These are phyloP conservation scores for Saguinus oedipus DNA, from an alignment of 2,797 vertebrate genomes.

Conservation along the genomic window DNA sequence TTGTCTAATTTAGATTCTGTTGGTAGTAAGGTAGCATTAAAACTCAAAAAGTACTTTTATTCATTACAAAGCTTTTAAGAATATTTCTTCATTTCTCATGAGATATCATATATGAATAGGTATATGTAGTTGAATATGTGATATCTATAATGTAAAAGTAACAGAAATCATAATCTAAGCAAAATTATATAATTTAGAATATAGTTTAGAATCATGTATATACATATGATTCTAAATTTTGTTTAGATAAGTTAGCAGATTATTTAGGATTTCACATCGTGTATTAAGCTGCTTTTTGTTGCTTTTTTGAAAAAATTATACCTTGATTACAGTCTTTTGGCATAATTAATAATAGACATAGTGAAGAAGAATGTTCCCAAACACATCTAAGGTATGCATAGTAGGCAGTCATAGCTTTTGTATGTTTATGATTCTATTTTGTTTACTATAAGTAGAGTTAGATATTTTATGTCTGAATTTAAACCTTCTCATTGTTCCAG, in stretches of 20 bases:
- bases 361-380: slow-evolving; percentile 51
- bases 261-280: slow-evolving; percentile 41
- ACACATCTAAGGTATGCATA: neutral
- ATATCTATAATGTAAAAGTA: slow-evolving; percentile 51
- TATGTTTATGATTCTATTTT: slow-evolving; percentile 35
- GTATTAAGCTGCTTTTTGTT: slow-evolving; percentile 39
- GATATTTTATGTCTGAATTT: neutral
- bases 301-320: neutral
- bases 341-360: slow-evolving; percentile 5
- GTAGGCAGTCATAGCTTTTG: neutral
- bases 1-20: slow-evolving; percentile 44
- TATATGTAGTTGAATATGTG: slow-evolving; percentile 46
- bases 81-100: slow-evolving; percentile 47
- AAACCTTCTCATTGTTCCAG: neutral
- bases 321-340: neutral
- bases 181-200: slow-evolving; percentile 42
- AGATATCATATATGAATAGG: slow-evolving; percentile 69
- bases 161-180: slow-evolving; percentile 50
- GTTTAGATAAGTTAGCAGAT: slow-evolving; percentile 36
- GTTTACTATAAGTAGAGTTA: neutral
- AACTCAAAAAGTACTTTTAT: slow-evolving; percentile 66
- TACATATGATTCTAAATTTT: slow-evolving; percentile 34
- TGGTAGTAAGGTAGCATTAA: slow-evolving; percentile 52
- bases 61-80: slow-evolving; percentile 54
- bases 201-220: neutral